phyloP scores from a whole-genome alignment of 2,888 invertebrate genomes.

The Rotaria macrura region DNA sequence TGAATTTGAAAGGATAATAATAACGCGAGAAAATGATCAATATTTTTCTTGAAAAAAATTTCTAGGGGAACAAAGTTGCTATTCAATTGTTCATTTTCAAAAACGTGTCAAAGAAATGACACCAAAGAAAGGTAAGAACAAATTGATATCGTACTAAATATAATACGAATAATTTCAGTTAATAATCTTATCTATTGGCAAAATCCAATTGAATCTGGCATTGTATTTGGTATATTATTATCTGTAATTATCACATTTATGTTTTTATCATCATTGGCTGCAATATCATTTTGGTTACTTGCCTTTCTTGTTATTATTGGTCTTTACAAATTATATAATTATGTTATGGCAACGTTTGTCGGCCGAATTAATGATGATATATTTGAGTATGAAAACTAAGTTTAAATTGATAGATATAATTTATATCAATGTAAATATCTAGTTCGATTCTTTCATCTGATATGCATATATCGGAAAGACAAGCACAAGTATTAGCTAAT shows the following conservation, averaged over 20 bases:
- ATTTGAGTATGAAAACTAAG: neutral
- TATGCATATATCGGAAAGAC: neutral
- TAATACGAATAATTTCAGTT: neutral
- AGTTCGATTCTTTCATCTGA: neutral
- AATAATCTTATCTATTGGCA: neutral
- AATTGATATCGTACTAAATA: no score
- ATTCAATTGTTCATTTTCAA: neutral
- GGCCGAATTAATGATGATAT: neutral
- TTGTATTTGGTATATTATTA: constrained; percentile 3
- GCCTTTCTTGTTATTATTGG: neutral
- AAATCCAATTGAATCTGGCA: neutral
- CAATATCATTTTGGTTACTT: constrained; percentile 12
- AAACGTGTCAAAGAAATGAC: neutral
- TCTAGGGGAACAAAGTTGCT: neutral
- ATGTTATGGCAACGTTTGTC: constrained; percentile 10
- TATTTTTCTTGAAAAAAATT: neutral
- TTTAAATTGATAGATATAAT: neutral
- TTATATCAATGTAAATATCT: neutral
- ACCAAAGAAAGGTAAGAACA: neutral
- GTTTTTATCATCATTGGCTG: constrained; percentile 13
- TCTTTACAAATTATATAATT: constrained; percentile 16
- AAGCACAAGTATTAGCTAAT: neutral
- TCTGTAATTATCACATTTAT: neutral
- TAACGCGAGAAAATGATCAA: no score
- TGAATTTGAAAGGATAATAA: neutral